Conservation (phyloP, 2,888 invertebrate species). For the Teleogryllus oceanicus region DNA sequence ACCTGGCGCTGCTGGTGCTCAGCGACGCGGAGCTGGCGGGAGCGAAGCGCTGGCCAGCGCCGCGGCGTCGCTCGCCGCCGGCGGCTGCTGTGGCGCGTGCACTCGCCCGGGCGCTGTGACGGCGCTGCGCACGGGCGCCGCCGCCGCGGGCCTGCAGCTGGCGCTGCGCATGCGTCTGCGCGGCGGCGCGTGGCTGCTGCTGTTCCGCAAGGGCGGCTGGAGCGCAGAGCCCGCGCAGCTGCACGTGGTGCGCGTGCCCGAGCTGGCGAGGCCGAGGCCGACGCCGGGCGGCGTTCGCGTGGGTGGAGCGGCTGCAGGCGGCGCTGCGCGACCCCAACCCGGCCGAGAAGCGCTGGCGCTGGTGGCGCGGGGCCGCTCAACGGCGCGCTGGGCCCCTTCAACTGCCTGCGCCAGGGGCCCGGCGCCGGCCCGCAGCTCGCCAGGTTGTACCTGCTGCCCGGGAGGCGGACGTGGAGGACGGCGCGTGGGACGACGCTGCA, state of each 20-base stretch:
- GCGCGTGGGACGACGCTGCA: too few species aligned
- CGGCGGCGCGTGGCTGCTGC: not conserved
- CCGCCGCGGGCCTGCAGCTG: not conserved
- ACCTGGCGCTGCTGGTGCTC: too few species aligned
- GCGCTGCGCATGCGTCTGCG: not conserved
- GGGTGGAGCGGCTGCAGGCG: not conserved
- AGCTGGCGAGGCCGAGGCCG: not conserved
- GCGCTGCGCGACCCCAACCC: not conserved
- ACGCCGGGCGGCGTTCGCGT: not conserved
- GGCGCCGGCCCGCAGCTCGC: conserved; percentile 55
- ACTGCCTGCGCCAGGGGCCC: conserved; percentile 78
- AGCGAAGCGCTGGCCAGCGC: conserved; percentile 56
- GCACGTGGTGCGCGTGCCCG: not conserved
- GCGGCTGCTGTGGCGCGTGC: conserved; percentile 44
- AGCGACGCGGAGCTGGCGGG: too few species aligned
- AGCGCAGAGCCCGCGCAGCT: not conserved
- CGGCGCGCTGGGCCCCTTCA: conserved; percentile 84
- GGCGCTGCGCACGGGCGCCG: not conserved
- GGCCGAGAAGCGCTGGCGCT: conserved; percentile 55
- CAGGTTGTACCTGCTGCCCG: not conserved
- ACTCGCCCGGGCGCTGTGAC: conserved; percentile 38
- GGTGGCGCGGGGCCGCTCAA: conserved; percentile 61
- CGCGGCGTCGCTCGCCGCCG: conserved; percentile 31
- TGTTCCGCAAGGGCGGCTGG: not conserved
- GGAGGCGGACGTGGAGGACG: not conserved